Evolutionary conservation across 2,113 vertebrate genomes (phyloP).

Genomic region (Mesembrinibis cayennensis): DNA sequence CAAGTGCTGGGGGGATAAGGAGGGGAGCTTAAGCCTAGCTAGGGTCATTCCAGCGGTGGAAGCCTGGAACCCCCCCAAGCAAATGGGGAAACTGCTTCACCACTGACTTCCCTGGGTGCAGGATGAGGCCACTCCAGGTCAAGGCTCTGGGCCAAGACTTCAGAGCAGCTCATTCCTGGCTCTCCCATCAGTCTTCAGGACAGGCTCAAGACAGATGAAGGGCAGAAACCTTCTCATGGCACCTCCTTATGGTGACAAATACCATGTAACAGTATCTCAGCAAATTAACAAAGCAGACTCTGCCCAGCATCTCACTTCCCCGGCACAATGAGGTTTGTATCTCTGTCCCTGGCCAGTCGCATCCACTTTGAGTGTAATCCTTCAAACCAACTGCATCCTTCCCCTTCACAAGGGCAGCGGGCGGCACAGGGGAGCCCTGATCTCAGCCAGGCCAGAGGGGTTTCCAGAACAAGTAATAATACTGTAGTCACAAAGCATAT

Average conservation of each 20-base stretch:
- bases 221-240: not conserved
- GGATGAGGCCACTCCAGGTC: not conserved
- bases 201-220: not conserved
- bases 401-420: not conserved
- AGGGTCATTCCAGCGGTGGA: not conserved
- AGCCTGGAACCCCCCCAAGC: not conserved
- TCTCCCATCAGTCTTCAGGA: not conserved
- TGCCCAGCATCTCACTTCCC: not conserved
- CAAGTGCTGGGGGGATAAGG: not conserved
- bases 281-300: not conserved
- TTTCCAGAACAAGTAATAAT: not conserved
- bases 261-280: not conserved
- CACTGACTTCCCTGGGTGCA: not conserved
- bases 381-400: not conserved
- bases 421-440: not conserved
- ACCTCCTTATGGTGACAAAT: not conserved
- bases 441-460: not conserved
- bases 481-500: not conserved
- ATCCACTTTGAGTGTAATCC: conserved; percentile 3
- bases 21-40: not conserved
- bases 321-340: not conserved
- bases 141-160: not conserved
- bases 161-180: not conserved
- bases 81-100: not conserved
- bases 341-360: not conserved